Percentiles rank a stretch among this genome's conserved stretches.
phyloP scores from a whole-genome alignment of 1,140 invertebrate species.

The Protaetia brevitarsis region DNA sequence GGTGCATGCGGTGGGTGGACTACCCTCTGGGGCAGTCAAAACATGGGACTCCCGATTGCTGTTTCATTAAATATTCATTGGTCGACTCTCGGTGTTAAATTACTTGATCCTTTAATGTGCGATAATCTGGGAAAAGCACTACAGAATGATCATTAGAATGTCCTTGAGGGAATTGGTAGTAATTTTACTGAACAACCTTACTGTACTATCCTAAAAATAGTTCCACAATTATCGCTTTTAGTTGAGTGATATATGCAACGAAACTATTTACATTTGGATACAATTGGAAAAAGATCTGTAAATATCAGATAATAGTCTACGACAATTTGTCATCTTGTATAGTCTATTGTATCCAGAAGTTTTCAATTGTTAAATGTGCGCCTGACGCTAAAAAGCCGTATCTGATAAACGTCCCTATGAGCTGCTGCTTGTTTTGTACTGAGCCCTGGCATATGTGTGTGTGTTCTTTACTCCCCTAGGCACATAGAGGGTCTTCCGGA shows the following conservation, averaged over 20 bases:
- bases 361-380: conserved; percentile 18
- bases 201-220: not conserved
- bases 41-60: not conserved
- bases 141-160: too few species aligned
- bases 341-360: not conserved
- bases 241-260: not conserved
- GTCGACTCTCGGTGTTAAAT: not conserved
- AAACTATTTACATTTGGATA: not conserved
- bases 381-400: conserved; percentile 6
- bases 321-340: not conserved
- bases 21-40: not conserved
- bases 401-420: not conserved
- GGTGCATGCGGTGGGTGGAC: not conserved
- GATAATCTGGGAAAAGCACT: not conserved
- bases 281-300: not conserved
- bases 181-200: not conserved
- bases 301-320: not conserved
- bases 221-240: not conserved
- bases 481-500: conserved; percentile 4
- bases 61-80: conserved; percentile 9
- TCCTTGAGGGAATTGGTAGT: not conserved
- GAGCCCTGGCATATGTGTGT: not conserved
- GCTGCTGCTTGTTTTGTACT: not conserved
- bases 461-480: not conserved
- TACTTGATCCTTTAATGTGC: conserved; percentile 2